phyloP scores from a whole-genome alignment of 2,797 vertebrate species.

The Okamejei kenojei region DNA sequence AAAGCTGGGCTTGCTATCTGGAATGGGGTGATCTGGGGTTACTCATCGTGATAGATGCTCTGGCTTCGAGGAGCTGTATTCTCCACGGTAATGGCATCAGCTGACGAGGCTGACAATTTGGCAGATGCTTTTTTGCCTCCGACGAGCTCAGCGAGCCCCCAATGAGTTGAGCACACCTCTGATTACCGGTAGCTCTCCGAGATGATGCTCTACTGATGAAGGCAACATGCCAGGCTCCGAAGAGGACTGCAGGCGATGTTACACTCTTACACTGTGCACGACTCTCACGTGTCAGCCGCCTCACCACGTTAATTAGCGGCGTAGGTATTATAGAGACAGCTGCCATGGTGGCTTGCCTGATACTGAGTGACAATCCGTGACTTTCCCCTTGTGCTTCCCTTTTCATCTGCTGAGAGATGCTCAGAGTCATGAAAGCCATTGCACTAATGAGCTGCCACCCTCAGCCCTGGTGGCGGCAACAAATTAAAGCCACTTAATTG shows the following conservation, averaged over 20 bases:
- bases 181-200: constrained; percentile 23
- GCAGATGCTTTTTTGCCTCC: constrained; percentile 11
- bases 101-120: constrained; percentile 35
- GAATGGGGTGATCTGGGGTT: neutral
- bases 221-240: constrained; percentile 20
- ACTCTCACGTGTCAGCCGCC: constrained; percentile 21
- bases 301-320: constrained; percentile 30
- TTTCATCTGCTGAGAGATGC: constrained; percentile 12
- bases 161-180: constrained; percentile 21
- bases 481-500: constrained; percentile 31
- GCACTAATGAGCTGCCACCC: constrained; percentile 25
- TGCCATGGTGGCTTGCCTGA: constrained; percentile 28
- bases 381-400: constrained; percentile 18
- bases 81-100: constrained; percentile 12
- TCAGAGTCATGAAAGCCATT: constrained; percentile 25
- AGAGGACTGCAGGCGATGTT: constrained; percentile 36
- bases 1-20: neutral
- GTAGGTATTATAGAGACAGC: constrained; percentile 34
- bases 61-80: neutral
- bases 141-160: constrained; percentile 14
- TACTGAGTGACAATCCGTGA: constrained; percentile 30
- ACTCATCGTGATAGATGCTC: constrained; percentile 10
- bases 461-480: neutral
- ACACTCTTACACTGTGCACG: constrained; percentile 31
- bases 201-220: constrained; percentile 33